Conservation (phyloP, 2,113 vertebrate genomes). For the Hirundichthys speculiger region DNA sequence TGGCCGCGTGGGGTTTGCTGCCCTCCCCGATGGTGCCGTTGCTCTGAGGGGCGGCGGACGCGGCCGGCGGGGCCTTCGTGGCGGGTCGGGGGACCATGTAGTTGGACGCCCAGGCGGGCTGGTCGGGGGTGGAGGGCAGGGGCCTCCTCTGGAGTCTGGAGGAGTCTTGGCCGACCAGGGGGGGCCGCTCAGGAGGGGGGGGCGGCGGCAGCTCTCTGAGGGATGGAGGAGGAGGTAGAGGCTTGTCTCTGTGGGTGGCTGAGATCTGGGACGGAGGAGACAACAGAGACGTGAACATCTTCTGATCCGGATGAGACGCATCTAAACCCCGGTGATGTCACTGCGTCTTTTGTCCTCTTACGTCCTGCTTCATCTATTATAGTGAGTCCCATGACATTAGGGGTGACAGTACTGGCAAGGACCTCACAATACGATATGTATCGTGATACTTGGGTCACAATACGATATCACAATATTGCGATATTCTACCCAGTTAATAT, state of each 20-base stretch:
- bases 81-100: slow-evolving; percentile 86
- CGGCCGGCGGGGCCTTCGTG: slow-evolving; percentile 78
- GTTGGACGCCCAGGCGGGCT: slow-evolving; percentile 84
- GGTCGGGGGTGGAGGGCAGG: slow-evolving; percentile 90
- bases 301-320: too few species aligned
- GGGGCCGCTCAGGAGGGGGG: slow-evolving; percentile 91
- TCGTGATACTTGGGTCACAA: too few species aligned
- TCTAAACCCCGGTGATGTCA: too few species aligned
- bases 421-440: too few species aligned
- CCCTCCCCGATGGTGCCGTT: slow-evolving; percentile 76
- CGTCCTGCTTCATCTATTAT: too few species aligned
- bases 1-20: slow-evolving; percentile 88
- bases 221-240: slow-evolving; percentile 90
- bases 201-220: slow-evolving; percentile 92
- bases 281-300: too few species aligned
- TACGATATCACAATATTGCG: too few species aligned
- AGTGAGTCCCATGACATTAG: too few species aligned
- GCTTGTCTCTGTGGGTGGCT: slow-evolving; percentile 93
- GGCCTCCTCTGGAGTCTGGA: slow-evolving; percentile 89
- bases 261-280: slow-evolving; percentile 72
- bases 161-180: slow-evolving; percentile 75
- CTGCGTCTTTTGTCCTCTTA: too few species aligned
- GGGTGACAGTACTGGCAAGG: too few species aligned
- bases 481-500: too few species aligned
- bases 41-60: slow-evolving; percentile 53